Base-by-base conservation (phyloP, 1,140 invertebrate species). In the Drosophila varians region DNA sequence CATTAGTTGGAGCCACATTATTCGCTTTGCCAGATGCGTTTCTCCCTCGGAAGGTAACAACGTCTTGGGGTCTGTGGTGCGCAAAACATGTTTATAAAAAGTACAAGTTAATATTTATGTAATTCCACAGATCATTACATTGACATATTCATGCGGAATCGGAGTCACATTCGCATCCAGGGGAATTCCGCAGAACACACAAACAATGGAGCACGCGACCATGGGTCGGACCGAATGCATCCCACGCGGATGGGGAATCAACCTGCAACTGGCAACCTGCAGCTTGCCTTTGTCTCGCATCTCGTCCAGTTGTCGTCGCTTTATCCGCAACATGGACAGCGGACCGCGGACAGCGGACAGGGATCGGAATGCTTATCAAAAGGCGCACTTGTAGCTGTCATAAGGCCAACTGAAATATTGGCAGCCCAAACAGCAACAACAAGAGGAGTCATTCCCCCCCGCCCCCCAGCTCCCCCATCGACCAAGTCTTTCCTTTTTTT, bases 81-180 rank as follows among this genome's bases (percentile, higher is more conserved):
- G 45, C 74, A 64, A n/a, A 70, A 84, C 79, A 80, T 84, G 79
- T 84, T 84, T 84, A 80, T 84, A 86, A 84, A 84, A 84, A 84
- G 80, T 84, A 84, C 79, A 84, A 84, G 79, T 84, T 84, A 84
- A 84, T 84, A 84, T 84, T 84, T 84, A 84, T 84, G 80, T 84
- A 84, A 84, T 86, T 68, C 79, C 66, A 78, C 54, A 64, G 80
- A 86, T 86, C 79, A 84, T 84, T 84, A 84, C 79, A 86, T 84
- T 84, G 79, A 86, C 75, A 86, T 86, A 86, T 86, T 86, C 80
- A 84, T 71, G 79, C 60, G 52, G 61, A 21, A 55, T 51, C 53
- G 38, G 40, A 38, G 36, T 38, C 36, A 14, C 12, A 38, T 7
- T 38, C 36, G 38, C 51, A 56, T 34, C 34, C 36, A 38, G 48